phyloP scores from a whole-genome alignment of 2,888 invertebrate genomes.

The Cephalotes varians region DNA sequence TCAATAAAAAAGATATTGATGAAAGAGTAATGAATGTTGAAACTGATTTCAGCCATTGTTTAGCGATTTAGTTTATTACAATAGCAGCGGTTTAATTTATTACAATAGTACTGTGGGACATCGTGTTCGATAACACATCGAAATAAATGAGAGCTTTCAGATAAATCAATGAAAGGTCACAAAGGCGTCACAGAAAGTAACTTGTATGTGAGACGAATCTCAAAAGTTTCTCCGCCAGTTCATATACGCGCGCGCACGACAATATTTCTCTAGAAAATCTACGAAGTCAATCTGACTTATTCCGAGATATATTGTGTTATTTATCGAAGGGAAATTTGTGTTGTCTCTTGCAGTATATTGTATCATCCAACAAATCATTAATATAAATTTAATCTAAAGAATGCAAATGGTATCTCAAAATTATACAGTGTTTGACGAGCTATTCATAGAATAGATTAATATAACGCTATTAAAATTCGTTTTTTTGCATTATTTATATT shows the following conservation, averaged over 20 bases:
- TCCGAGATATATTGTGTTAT: conserved; percentile 25
- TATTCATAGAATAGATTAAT: neutral
- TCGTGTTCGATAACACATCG: conserved; percentile 11
- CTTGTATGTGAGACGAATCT: conserved; percentile 14
- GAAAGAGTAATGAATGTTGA: conserved; percentile 20
- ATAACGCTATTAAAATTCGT: neutral
- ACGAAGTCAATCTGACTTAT: conserved; percentile 25
- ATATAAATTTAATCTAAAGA: conserved; percentile 14
- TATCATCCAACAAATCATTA: conserved; percentile 14
- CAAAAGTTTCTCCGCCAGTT: conserved; percentile 35
- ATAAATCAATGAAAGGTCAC: conserved; percentile 44
- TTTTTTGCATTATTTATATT: neutral
- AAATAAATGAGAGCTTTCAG: conserved; percentile 46
- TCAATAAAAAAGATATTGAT: neutral
- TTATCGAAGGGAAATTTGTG: neutral
- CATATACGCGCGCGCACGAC: conserved; percentile 14
- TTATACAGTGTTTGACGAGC: neutral
- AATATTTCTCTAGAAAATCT: conserved; percentile 39
- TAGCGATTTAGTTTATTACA: too few relatives aligned
- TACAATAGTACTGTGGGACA: neutral
- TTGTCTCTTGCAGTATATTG: conserved; percentile 14
- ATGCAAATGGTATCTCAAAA: neutral
- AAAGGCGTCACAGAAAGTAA: conserved; percentile 12
- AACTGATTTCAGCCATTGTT: conserved; percentile 18
- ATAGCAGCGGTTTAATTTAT: too few relatives aligned